Conservation (phyloP, 2,113 vertebrate genomes). For the Anseranas semipalmata region DNA sequence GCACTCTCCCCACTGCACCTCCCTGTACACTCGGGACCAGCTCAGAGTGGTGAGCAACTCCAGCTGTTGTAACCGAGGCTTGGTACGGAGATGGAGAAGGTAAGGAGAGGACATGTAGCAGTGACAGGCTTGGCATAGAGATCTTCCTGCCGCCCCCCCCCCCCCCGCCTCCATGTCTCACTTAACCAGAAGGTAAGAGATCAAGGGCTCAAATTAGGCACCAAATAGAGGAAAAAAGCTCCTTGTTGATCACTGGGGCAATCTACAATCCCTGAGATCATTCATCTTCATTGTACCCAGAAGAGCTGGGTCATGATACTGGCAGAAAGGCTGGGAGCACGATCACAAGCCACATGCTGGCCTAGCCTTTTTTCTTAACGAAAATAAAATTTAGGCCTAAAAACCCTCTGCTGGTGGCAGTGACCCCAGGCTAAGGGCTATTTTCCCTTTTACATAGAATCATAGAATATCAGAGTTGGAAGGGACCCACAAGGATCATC, state of each 20-base stretch:
- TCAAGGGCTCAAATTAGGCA: background rate
- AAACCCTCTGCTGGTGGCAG: background rate
- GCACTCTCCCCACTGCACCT: background rate
- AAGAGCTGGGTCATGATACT: background rate
- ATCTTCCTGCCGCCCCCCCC: background rate
- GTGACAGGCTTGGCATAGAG: background rate
- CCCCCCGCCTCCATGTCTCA: background rate
- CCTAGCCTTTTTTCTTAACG: background rate
- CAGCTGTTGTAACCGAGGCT: background rate
- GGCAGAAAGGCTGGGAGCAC: background rate
- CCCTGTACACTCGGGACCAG: background rate
- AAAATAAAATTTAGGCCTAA: background rate
- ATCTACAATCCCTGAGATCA: background rate
- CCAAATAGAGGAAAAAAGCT: background rate
- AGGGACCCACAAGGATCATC: too few relatives aligned
- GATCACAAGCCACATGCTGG: background rate
- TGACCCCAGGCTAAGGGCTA: accelerated
- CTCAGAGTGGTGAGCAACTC: background rate
- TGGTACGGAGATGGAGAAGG: background rate
- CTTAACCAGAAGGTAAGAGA: background rate
- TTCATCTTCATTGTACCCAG: background rate
- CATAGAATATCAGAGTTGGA: too few relatives aligned
- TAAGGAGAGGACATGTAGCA: background rate
- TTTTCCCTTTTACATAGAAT: background rate
- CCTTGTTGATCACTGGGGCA: background rate